These are phyloP conservation scores for Drepanosiphum platanoidis DNA, from an alignment of 2,888 invertebrate species.

Conservation along the genomic window DNA sequence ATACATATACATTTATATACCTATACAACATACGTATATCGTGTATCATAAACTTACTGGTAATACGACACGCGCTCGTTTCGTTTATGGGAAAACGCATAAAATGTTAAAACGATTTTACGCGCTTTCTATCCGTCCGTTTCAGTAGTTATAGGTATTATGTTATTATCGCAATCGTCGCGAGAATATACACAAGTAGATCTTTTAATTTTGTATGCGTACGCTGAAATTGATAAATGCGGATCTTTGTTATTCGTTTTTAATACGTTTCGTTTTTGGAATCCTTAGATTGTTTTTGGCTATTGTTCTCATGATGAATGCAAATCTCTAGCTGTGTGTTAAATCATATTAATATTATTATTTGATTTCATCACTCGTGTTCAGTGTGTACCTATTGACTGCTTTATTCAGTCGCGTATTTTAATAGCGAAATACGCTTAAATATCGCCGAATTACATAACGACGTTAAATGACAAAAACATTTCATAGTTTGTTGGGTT, in stretches of 20 bases:
- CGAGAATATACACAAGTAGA: not conserved
- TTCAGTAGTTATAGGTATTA: not conserved
- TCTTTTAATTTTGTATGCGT: not conserved
- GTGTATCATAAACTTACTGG: slow-evolving; percentile 14
- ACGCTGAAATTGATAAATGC: not conserved
- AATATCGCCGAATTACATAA: too few relatives aligned
- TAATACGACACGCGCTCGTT: slow-evolving; percentile 49
- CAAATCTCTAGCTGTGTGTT: not conserved
- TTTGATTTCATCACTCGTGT: too few relatives aligned
- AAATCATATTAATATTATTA: not conserved
- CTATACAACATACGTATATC: not conserved
- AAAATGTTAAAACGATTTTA: slow-evolving; percentile 24
- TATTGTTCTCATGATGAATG: not conserved
- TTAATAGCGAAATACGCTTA: too few relatives aligned
- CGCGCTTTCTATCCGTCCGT: not conserved
- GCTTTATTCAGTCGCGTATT: too few relatives aligned
- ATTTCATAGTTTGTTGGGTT: too few relatives aligned
- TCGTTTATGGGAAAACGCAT: slow-evolving; percentile 26
- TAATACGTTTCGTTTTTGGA: not conserved
- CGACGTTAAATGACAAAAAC: too few relatives aligned
- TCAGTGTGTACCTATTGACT: too few relatives aligned
- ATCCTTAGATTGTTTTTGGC: not conserved
- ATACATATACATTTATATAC: too few relatives aligned
- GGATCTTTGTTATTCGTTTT: slow-evolving; percentile 7
- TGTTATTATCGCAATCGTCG: not conserved